Base-by-base conservation (phyloP, 2,888 invertebrate genomes). In the Spilarctia lutea region DNA sequence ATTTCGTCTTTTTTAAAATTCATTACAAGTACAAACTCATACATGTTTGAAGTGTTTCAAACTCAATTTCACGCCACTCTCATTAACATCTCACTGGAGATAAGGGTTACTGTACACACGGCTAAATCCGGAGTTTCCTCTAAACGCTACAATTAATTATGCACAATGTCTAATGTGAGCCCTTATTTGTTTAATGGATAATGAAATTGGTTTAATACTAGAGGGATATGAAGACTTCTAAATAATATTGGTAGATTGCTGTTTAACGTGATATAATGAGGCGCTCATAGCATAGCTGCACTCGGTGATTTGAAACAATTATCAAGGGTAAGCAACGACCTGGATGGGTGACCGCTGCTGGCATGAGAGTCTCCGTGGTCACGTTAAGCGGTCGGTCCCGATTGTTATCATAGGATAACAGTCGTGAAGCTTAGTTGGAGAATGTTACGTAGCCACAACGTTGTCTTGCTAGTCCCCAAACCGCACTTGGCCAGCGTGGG, bases 91-190 rank as follows among this genome's bases (percentile, higher is more conserved):
- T 42, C 39, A 65, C 56, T 69, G 24, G 11, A 71, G 68, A 75
- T 72, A 65, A 68, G 69, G 68, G 27, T 67, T 56, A n/a, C 56
- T 74, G 42, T 13, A 39, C 39, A 65, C 42, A 52, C 39, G 42
- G 52, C 65, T 74, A 77, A 84, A 84, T 78, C 81, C 75, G 27
- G 27, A 76, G 74, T 73, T 71, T 52, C 56, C 69, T 24, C 80
- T 74, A 82, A 82, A 82, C 65, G 78, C 16, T 48, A 24, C 48
- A 77, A 82, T 82, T 83, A 83, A 84, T 83, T 84, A 84, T 84
- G 78, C 76, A 84, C 65, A 74, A 33, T 60, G 75, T 69, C 71
- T 84, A 73, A 80, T 82, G 84, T 82, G 69, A 71, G 24, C 71
- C 56, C 68, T 78, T 71, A 72, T 45, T 73, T 73, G 78, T 80